phyloP scores from a whole-genome alignment of 2,113 vertebrate species.

The Triplophysa siluroides region DNA sequence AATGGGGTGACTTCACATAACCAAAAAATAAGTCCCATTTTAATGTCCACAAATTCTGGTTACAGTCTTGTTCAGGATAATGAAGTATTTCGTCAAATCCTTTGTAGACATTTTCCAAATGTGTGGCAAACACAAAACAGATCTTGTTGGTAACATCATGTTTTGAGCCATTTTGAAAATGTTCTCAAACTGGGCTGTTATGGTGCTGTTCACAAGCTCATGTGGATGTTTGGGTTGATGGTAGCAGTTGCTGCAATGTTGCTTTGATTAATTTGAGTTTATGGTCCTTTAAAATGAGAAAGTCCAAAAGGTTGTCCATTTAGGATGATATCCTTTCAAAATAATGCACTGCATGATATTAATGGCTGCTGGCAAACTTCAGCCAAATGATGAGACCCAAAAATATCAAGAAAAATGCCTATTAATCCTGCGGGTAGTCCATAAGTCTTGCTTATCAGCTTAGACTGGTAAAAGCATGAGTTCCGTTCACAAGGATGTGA shows the following conservation, averaged over 20 bases:
- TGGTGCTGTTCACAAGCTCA: not conserved
- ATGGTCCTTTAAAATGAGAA: conserved; percentile 2
- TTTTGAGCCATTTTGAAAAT: not conserved
- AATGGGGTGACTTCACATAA: not conserved
- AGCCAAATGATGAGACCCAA: not conserved
- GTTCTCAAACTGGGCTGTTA: not conserved
- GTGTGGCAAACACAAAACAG: not conserved
- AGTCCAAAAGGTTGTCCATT: not conserved
- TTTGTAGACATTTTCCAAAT: not conserved
- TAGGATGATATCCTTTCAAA: not conserved
- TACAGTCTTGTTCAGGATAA: not conserved
- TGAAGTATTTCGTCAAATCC: not conserved
- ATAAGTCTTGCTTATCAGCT: conserved; percentile 7
- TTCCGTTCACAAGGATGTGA: conserved; percentile 21
- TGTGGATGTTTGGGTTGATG: not conserved
- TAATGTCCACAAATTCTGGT: conserved; percentile 9
- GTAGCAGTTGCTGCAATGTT: not conserved
- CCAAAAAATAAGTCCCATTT: not conserved
- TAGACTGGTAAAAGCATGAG: not conserved
- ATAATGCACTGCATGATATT: not conserved
- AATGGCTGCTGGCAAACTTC: not conserved
- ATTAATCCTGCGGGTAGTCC: conserved; percentile 12
- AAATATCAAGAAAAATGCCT: not conserved
- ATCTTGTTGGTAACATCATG: not conserved
- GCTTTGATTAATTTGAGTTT: not conserved